Percentiles rank a stretch among this genome's conserved stretches.
Evolutionary conservation across 2,888 invertebrate species (phyloP).

Genomic region (Caenorhabditis zanzibari): DNA sequence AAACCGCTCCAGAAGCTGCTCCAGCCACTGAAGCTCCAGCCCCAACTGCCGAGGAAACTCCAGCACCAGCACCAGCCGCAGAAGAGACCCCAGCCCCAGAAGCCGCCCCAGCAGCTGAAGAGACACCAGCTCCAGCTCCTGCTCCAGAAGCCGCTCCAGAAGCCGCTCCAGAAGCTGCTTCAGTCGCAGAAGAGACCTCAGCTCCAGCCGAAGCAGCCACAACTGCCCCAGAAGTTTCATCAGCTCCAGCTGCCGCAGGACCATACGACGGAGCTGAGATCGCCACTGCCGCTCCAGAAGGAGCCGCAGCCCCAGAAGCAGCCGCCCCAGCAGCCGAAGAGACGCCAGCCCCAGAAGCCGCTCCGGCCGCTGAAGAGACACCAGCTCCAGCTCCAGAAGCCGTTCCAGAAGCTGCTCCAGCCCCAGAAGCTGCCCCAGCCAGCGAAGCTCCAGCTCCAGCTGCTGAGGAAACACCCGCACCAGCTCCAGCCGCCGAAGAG

Average conservation of each 20-base stretch:
- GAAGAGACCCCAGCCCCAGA: conserved; percentile 25
- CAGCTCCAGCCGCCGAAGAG: conserved; percentile 3
- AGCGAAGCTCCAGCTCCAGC: conserved; percentile 19
- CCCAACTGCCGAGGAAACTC: conserved; percentile 31
- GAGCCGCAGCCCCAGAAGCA: conserved; percentile 1
- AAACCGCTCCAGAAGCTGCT: conserved; percentile 20
- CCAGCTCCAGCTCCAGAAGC: conserved; percentile 29
- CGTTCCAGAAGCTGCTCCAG: conserved; percentile 14
- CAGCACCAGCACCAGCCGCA: conserved; percentile 37
- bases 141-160: conserved; percentile 31
- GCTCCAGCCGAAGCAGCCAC: conserved; percentile 8
- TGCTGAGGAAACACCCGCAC: neutral
- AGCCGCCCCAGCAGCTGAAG: conserved; percentile 25
- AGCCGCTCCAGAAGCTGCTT: conserved; percentile 16
- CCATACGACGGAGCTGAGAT: conserved; percentile 17
- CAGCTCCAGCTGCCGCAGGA: conserved; percentile 28
- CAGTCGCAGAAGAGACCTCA: conserved; percentile 7
- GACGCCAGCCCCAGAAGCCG: conserved; percentile 33
- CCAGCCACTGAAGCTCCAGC: conserved; percentile 31
- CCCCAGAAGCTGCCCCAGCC: conserved; percentile 16
- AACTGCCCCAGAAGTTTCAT: conserved; percentile 30
- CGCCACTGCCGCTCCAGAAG: conserved; percentile 3
- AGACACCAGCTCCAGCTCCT: conserved; percentile 38
- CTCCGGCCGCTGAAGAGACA: conserved; percentile 12
- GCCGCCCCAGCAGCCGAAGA: conserved; percentile 37